Evolutionary conservation across 1,140 invertebrate species (phyloP).

Genomic region (Centruroides sculpturatus): DNA sequence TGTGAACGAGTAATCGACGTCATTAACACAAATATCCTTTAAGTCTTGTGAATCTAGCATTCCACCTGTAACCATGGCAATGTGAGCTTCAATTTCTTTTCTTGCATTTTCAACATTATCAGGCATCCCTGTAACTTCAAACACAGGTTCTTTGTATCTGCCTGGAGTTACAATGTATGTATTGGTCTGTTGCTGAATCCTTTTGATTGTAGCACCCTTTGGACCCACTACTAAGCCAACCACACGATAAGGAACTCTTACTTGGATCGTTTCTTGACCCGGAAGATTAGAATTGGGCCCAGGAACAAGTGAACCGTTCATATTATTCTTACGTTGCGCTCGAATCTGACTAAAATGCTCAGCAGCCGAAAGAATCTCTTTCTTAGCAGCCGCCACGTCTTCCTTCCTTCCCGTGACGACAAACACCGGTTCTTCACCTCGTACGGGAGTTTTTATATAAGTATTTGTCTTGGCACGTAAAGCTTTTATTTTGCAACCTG

Average conservation of each 20-base stretch:
- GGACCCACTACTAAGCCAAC: slow-evolving; percentile 97
- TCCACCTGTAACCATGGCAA: slow-evolving; percentile 81
- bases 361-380: slow-evolving; percentile 96
- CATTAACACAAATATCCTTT: not conserved
- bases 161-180: slow-evolving; percentile 99
- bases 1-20: not conserved
- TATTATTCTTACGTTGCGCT: slow-evolving; percentile 72
- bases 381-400: slow-evolving; percentile 88
- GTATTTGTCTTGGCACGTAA: slow-evolving; percentile 98
- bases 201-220: slow-evolving; percentile 97
- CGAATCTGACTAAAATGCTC: slow-evolving; percentile 98
- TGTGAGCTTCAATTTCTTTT: slow-evolving; percentile 94
- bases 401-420: slow-evolving; percentile 97
- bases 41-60: slow-evolving; percentile 17
- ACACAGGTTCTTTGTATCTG: slow-evolving; percentile 94
- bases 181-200: slow-evolving; percentile 98
- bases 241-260: slow-evolving; percentile 93
- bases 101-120: slow-evolving; percentile 91
- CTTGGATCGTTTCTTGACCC: slow-evolving; percentile 91
- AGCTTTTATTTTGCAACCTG: slow-evolving; percentile 99
- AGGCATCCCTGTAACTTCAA: slow-evolving; percentile 92
- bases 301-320: slow-evolving; percentile 29
- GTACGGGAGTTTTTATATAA: slow-evolving; percentile 98
- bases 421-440: slow-evolving; percentile 97
- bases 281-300: slow-evolving; percentile 34